Evolutionary conservation across 2,888 invertebrate species (phyloP), one percentile per base, ranked within the genome.

Genomic region (Corbicula japonica): DNA sequence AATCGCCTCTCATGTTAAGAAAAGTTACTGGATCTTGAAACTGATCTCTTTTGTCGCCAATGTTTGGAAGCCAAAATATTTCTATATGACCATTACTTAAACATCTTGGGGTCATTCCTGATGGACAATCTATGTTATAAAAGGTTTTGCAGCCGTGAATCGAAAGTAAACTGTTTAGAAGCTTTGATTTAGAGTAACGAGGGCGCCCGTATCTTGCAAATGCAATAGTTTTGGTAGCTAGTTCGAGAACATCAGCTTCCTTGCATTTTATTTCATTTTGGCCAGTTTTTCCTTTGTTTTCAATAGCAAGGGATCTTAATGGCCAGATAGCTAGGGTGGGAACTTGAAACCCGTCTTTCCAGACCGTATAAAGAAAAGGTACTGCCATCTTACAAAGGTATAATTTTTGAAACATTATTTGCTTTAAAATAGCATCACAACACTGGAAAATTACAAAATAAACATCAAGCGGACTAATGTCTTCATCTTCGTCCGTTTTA

Each of bases 331-430:
- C n/a, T n/a, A n/a, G n/a, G n/a, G n/a, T n/a, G n/a, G n/a, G n/a
- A n/a, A n/a, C n/a, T n/a, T n/a, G n/a, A n/a, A n/a, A n/a, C n/a
- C n/a, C n/a, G n/a, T n/a, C n/a, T n/a, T n/a, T n/a, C 46, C 46
- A 46, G 18, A 5, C 3, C 3, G 18, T 48, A 18, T 44, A 46
- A n/a, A 62, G 21, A 30, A 62, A 62, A 1, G 62, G 62, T 28
- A 62, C 62, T 21, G 62, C 62, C 30, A 62, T 30, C 34, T 62
- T 62, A 18, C 62, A 62, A 32, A 62, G 46, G 12, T 46, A 62
- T 34, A 62, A n/a, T 62, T 62, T 62, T 32, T 62, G 62, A 62
- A 62, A 30, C 2, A 62, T 30, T 32, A 48, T 18, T 46, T 62
- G 30, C 21, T 62, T 44, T 34, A 62, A 26, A 0, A 62, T 10